These are phyloP conservation scores for Rhabdomys pumilio DNA, from an alignment of 2,797 vertebrate genomes.

Conservation along the genomic window DNA sequence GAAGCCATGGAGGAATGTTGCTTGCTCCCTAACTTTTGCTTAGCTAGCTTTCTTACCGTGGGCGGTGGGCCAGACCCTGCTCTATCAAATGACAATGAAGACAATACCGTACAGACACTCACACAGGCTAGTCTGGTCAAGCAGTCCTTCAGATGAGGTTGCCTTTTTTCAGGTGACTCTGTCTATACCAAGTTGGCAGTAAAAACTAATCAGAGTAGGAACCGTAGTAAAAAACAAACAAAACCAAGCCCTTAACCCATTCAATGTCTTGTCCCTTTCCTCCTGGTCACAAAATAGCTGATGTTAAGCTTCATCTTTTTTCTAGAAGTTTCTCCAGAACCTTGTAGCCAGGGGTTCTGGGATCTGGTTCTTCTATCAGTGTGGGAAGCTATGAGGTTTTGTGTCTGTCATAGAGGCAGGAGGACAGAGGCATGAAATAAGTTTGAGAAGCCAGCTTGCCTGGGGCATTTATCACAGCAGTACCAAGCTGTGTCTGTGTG, in stretches of 20 bases:
- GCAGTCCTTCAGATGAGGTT: no score
- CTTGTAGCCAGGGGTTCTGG: not conserved
- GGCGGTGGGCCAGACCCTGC: not conserved
- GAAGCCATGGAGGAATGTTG: not conserved
- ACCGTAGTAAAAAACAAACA: not conserved
- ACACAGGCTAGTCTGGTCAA: not conserved
- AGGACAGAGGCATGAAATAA: not conserved
- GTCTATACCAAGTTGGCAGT: no score
- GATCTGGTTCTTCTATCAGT: not conserved
- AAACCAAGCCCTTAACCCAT: not conserved
- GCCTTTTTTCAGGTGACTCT: not conserved
- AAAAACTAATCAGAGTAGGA: not conserved
- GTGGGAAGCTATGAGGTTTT: not conserved
- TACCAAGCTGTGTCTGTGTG: not conserved
- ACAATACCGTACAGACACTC: not conserved
- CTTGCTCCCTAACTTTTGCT: not conserved
- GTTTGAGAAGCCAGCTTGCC: not conserved
- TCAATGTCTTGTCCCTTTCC: not conserved
- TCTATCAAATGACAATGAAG: not conserved
- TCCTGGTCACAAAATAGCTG: slow-evolving; percentile 12
- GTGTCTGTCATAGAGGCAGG: not conserved
- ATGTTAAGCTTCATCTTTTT: not conserved
- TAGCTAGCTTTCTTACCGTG: not conserved
- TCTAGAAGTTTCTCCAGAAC: slow-evolving; percentile 11
- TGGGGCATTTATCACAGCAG: not conserved